These are phyloP conservation scores for Jaculus jaculus DNA, from an alignment of 2,113 vertebrate species.

Conservation along the genomic window DNA sequence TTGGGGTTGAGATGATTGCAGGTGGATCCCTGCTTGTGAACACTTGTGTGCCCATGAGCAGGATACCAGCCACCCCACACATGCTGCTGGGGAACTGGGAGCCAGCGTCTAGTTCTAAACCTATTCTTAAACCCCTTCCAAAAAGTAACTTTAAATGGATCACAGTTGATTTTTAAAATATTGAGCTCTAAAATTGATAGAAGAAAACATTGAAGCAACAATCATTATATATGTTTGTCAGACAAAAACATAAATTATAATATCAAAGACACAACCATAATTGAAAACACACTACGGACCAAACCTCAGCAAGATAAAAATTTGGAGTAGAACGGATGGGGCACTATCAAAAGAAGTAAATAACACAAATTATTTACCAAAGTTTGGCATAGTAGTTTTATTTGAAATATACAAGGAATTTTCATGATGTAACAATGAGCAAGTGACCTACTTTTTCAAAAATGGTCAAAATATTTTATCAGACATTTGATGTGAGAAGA, in stretches of 20 bases:
- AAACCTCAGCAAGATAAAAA: background rate
- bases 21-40: no score
- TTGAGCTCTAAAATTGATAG: background rate
- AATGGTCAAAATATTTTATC: background rate
- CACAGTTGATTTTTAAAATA: slow-evolving; percentile 1
- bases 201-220: background rate
- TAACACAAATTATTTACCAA: background rate
- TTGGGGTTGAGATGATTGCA: no score
- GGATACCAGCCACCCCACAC: no score
- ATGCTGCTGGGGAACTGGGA: no score
- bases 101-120: background rate
- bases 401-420: background rate
- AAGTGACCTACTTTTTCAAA: background rate
- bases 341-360: background rate
- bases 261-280: background rate
- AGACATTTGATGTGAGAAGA: background rate
- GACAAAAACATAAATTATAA: background rate
- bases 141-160: slow-evolving; percentile 4
- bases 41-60: no score
- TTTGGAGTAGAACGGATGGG: background rate
- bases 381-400: background rate
- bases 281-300: background rate
- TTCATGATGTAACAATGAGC: background rate
- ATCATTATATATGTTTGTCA: background rate
- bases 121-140: background rate